Evolutionary conservation across 2,113 vertebrate species (phyloP).

Genomic region (Smithornis capensis): DNA sequence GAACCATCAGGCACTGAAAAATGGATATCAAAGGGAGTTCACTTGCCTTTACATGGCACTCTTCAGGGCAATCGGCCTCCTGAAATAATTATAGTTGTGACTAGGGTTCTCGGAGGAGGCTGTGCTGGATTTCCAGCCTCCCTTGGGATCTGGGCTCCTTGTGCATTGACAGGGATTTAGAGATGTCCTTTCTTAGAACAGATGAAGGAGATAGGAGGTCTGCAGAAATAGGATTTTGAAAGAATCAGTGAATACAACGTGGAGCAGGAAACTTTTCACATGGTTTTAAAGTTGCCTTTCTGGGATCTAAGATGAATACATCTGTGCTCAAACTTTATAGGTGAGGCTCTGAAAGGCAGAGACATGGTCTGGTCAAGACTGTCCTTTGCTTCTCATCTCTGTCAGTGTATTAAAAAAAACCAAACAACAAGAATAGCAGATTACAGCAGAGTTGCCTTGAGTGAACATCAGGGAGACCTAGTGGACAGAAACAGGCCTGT

Average conservation of each 20-base stretch:
- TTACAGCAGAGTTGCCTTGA: neutral
- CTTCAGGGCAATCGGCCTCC: neutral
- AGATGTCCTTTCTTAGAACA: neutral
- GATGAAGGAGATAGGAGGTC: neutral
- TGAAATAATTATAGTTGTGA: neutral
- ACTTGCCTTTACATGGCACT: neutral
- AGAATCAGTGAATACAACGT: neutral
- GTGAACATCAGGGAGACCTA: neutral
- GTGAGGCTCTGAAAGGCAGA: neutral
- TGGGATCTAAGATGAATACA: neutral
- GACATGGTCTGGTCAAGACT: neutral
- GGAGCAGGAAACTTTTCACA: neutral
- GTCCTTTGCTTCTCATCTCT: neutral
- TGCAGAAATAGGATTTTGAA: neutral
- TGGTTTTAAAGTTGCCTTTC: neutral
- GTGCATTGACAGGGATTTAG: neutral
- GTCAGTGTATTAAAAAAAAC: neutral
- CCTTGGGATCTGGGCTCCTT: neutral
- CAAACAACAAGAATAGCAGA: fast-evolving
- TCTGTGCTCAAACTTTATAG: neutral
- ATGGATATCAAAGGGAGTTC: neutral
- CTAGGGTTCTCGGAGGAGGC: neutral
- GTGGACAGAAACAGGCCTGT: neutral
- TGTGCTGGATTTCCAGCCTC: neutral
- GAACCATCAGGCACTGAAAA: neutral